Evolutionary conservation across 2,888 invertebrate genomes (phyloP), one percentile per base, ranked within the genome.

Genomic region (Eupeodes luniger): DNA sequence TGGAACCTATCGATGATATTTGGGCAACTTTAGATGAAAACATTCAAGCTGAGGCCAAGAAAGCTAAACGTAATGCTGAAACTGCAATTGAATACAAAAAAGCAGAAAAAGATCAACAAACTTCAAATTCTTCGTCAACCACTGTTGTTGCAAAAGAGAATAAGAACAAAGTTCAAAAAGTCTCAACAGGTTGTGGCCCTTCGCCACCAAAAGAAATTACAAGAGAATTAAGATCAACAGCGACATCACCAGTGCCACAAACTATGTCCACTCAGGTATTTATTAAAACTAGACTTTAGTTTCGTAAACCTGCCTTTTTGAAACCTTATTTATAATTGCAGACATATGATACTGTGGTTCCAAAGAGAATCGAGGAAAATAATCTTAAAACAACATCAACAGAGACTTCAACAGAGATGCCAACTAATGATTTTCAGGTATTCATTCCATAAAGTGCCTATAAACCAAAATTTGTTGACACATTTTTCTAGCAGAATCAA

Each of bases 201-300:
- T 96, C 96, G 0, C 95, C 96, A 7, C 95, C 95, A 1, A 93
- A 94, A 85, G 95, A 95, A 87, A 91, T 93, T 12, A 55, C 69
- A 12, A 69, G 87, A 53, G 91, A 90, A 69, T 19, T 90, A 10
- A 94, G 94, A 61, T 96, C 96, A 81, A 97, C 96, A 69, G 97
- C 96, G 83, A 97, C 97, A 49, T 97, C 97, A 49, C 97, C 98
- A 61, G 97, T 97, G 49, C 97, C 98, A 4, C 98, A 98, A 93
- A 97, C 94, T 92, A 97, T 97, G 91, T 97, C 97, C 40, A 98
- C 98, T 36, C 98, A 98, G 95, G 97, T 96, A 93, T 91, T 76
- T n/a, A 16, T n/a, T 27, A 40, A 62, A 27, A 62, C 16, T n/a
- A 10, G 12, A 40, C 0, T 40, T 40, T 9, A 40, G 40, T 9